Evolutionary conservation across 2,797 vertebrate genomes (phyloP).

Genomic region (Phoxinus dragarum): DNA sequence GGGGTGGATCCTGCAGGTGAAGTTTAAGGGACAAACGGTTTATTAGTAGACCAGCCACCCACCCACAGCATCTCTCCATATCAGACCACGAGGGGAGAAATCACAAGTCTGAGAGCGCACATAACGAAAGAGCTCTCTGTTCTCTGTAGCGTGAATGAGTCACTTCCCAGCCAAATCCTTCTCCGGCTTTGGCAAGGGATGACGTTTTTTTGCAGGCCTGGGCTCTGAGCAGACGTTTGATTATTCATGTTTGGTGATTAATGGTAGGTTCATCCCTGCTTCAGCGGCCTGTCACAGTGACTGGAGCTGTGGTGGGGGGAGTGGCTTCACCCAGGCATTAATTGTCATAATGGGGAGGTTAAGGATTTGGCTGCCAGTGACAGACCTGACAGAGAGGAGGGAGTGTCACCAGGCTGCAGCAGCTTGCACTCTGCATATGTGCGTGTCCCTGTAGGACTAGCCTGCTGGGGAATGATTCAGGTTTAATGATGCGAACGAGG

Average conservation of each 20-base stretch:
- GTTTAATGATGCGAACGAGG: constrained; percentile 41
- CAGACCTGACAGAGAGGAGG: constrained; percentile 37
- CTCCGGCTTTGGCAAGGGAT: constrained; percentile 49
- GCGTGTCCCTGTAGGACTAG: constrained; percentile 30
- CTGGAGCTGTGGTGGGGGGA: constrained; percentile 33
- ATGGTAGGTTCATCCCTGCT: constrained; percentile 36
- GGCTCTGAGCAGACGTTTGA: constrained; percentile 45
- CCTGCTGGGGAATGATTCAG: constrained; percentile 52
- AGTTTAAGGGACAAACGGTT: constrained; percentile 45
- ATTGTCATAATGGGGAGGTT: constrained; percentile 51
- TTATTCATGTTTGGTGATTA: constrained; percentile 52
- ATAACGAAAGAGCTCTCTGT: constrained; percentile 48
- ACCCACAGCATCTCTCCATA: constrained; percentile 37
- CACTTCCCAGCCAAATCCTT: constrained; percentile 56
- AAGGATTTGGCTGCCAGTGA: constrained; percentile 47
- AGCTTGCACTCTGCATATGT: constrained; percentile 35
- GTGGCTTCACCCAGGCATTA: constrained; percentile 42
- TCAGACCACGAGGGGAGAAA: constrained; percentile 29
- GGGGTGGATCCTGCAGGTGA: constrained; percentile 45
- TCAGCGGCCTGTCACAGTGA: constrained; percentile 1
- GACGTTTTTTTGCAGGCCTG: constrained; percentile 47
- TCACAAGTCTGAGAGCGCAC: constrained; percentile 46
- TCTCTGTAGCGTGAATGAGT: constrained; percentile 54
- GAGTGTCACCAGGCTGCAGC: constrained; percentile 21
- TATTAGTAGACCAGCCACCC: constrained; percentile 43